A percentile compares a stretch with the other conserved stretches of the same genome.
phyloP scores from a whole-genome alignment of 2,888 invertebrate species.

The Parochlus steinenii region DNA sequence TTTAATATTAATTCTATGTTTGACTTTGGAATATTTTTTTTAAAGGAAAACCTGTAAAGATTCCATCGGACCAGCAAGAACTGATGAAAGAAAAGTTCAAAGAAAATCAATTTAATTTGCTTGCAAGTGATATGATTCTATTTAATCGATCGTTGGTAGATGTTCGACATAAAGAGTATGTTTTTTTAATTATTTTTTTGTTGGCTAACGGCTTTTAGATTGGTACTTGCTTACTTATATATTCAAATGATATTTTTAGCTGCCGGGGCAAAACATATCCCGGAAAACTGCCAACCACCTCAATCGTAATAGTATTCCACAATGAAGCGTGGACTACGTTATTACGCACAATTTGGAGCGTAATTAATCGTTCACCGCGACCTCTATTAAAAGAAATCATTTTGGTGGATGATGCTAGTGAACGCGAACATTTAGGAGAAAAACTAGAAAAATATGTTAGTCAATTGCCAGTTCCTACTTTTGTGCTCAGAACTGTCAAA shows the following conservation, averaged over 20 bases:
- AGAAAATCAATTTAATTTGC: conserved; percentile 94
- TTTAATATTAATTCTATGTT: conserved; percentile 6
- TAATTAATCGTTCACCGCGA: conserved; percentile 84
- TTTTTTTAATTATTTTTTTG: conserved; percentile 17
- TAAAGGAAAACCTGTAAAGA: conserved; percentile 63
- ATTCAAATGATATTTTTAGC: conserved; percentile 31
- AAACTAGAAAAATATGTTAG: conserved; percentile 80
- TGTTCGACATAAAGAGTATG: conserved; percentile 81
- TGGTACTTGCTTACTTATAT: conserved; percentile 8
- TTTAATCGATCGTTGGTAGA: conserved; percentile 89
- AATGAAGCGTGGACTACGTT: conserved; percentile 98
- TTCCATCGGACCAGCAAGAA: conserved; percentile 71
- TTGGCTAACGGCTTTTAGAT: conserved; percentile 8
- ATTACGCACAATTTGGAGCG: conserved; percentile 89
- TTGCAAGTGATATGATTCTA: conserved; percentile 96
- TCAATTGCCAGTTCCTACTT: conserved; percentile 69
- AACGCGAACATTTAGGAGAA: conserved; percentile 77
- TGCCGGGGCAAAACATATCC: conserved; percentile 69
- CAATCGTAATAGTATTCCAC: conserved; percentile 97
- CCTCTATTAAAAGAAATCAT: conserved; percentile 84
- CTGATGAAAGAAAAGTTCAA: conserved; percentile 91
- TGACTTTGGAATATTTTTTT: conserved; percentile 14
- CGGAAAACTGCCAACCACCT: conserved; percentile 71
- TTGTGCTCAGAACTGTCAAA: conserved; percentile 75
- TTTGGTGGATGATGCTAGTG: conserved; percentile 94